phyloP scores from a whole-genome alignment of 1,140 invertebrate genomes.

The Colletes gigas region DNA sequence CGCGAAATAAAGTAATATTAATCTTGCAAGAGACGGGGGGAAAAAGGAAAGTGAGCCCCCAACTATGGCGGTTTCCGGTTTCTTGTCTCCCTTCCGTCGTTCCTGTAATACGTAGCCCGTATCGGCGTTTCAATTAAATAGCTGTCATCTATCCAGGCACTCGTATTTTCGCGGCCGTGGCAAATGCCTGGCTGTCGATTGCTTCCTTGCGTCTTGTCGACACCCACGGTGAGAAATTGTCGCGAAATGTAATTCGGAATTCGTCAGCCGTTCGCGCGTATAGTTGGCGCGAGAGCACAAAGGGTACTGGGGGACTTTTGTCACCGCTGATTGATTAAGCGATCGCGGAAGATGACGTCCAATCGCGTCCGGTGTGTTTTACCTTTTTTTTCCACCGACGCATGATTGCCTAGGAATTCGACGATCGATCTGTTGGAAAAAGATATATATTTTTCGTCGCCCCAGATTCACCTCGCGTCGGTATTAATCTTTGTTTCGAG shows the following conservation, averaged over 20 bases:
- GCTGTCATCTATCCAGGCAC: slow-evolving; percentile 31
- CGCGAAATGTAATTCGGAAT: slow-evolving; percentile 14
- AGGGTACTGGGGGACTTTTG: slow-evolving; percentile 4
- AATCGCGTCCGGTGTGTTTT: neutral
- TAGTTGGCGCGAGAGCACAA: neutral
- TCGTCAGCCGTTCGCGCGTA: neutral
- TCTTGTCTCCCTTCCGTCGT: neutral
- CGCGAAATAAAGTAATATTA: no score
- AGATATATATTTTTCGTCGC: neutral
- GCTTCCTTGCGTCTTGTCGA: slow-evolving; percentile 34
- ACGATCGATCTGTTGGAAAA: neutral
- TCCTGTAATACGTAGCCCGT: neutral
- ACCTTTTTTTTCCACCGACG: neutral
- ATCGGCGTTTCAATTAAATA: slow-evolving; percentile 58
- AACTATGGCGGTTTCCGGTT: neutral
- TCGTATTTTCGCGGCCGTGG: slow-evolving; percentile 42
- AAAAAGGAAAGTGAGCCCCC: neutral
- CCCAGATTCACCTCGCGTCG: no score
- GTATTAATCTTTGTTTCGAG: no score
- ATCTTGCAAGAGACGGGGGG: no score
- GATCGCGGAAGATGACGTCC: slow-evolving; percentile 3
- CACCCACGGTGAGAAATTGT: slow-evolving; percentile 19
- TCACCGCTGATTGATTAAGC: slow-evolving; percentile 23
- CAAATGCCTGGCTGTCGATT: slow-evolving; percentile 46
- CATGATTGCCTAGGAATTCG: neutral